These are phyloP conservation scores for Lytechinus variegatus DNA, from an alignment of 35 echinoderm and acorn worm genomes.

Conservation along the genomic window DNA sequence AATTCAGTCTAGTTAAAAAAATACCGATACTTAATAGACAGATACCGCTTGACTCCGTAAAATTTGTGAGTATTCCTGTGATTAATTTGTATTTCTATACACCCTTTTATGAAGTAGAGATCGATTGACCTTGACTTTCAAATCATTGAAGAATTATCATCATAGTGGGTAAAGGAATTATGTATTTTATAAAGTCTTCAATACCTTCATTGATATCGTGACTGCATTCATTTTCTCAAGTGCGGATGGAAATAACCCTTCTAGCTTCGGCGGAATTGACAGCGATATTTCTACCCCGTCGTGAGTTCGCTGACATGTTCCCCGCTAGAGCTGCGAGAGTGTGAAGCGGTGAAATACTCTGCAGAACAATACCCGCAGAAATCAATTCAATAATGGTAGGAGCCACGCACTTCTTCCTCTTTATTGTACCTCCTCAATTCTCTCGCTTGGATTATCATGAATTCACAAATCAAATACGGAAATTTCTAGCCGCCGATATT, in stretches of 20 bases:
- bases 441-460: background rate
- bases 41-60: background rate
- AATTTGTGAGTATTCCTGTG: background rate
- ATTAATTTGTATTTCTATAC: background rate
- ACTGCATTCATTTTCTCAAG: background rate
- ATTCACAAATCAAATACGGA: constrained; percentile 13
- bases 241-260: background rate
- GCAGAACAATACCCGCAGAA: background rate
- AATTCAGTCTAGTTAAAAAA: background rate
- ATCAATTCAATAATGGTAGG: constrained; percentile 3
- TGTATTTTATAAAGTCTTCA: background rate
- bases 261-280: background rate
- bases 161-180: background rate
- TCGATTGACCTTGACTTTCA: background rate
- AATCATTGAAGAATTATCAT: background rate
- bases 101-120: background rate
- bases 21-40: background rate
- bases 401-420: background rate
- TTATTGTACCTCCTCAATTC: background rate
- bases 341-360: background rate
- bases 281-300: background rate
- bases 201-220: background rate
- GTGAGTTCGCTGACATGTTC: constrained; percentile 8
- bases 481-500: background rate
- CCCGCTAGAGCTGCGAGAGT: background rate